phyloP scores from a whole-genome alignment of 2,113 vertebrate genomes.

The Morone chrysops region DNA sequence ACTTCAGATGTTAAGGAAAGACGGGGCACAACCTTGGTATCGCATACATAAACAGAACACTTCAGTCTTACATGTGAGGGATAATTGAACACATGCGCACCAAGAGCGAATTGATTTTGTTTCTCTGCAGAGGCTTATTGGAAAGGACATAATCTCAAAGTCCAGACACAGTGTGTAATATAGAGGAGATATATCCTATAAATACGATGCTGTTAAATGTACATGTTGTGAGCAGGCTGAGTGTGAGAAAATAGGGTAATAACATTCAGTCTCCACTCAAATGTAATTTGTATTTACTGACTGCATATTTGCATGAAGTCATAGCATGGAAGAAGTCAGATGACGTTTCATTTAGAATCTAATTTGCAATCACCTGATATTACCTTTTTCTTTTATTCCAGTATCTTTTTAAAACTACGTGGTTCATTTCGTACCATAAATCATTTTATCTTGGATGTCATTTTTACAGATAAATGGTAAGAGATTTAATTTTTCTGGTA shows the following conservation, averaged over 20 bases:
- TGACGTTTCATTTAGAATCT: constrained; percentile 5
- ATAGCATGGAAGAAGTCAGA: constrained; percentile 29
- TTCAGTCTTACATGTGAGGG: constrained; percentile 46
- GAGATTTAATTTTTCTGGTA: constrained; percentile 8
- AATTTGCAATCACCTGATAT: constrained; percentile 18
- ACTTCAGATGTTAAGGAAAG: constrained; percentile 37
- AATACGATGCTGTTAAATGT: constrained; percentile 15
- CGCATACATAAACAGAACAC: constrained; percentile 29
- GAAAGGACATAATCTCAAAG: constrained; percentile 43
- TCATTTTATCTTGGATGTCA: constrained; percentile 28
- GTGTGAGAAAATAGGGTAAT: constrained; percentile 5
- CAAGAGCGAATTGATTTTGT: constrained; percentile 52
- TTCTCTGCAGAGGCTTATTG: constrained; percentile 29
- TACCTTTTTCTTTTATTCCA: not conserved
- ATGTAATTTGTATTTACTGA: constrained; percentile 10
- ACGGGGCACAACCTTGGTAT: constrained; percentile 42
- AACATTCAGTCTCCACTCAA: not conserved
- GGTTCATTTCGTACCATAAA: constrained; percentile 20
- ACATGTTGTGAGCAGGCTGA: not conserved
- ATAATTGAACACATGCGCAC: constrained; percentile 38
- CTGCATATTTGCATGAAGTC: constrained; percentile 6
- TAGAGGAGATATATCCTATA: constrained; percentile 6
- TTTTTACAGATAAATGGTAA: constrained; percentile 6
- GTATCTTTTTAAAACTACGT: not conserved
- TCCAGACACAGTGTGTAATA: constrained; percentile 29